Percentiles rank a stretch among this genome's conserved stretches.
These are phyloP conservation scores for Schizopygopsis malacanthus DNA, from an alignment of 2,797 vertebrate genomes.

Conservation along the genomic window DNA sequence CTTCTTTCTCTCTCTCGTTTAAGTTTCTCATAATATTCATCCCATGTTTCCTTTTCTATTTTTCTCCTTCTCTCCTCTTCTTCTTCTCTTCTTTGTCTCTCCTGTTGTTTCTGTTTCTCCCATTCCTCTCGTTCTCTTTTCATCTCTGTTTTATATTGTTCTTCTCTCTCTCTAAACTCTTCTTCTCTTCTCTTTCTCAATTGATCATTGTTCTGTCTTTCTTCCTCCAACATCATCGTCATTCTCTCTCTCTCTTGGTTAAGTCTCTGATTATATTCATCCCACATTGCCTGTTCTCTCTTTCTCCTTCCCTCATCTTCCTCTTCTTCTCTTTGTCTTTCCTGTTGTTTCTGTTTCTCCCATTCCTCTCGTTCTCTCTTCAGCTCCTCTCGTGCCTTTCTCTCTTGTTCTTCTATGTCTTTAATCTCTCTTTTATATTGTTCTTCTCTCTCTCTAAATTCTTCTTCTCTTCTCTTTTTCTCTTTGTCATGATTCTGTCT, in stretches of 20 bases:
- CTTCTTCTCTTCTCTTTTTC: no score
- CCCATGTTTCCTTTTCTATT: no score
- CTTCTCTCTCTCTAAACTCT: background rate
- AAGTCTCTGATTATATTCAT: no score
- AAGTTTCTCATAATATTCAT: no score
- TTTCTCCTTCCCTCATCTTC: no score
- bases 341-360: background rate
- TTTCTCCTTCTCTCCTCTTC: no score
- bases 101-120: background rate
- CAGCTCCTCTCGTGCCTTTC: conserved; percentile 57
- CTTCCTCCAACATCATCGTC: background rate
- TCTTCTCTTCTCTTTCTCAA: background rate
- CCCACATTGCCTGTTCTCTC: no score
- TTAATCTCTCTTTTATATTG: background rate
- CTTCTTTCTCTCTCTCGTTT: no score
- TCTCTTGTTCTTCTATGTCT: conserved; percentile 20
- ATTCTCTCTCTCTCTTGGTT: no score
- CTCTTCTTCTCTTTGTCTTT: background rate
- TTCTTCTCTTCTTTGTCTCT: no score
- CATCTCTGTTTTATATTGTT: background rate
- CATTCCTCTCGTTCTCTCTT: conserved; percentile 55
- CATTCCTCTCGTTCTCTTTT: background rate
- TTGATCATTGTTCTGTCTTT: background rate
- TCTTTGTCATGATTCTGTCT: no score
- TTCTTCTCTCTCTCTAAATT: accelerated